Evolutionary conservation across 1,140 invertebrate genomes (phyloP), one percentile per base, ranked within the genome.

Genomic region (Sycobia sp.): DNA sequence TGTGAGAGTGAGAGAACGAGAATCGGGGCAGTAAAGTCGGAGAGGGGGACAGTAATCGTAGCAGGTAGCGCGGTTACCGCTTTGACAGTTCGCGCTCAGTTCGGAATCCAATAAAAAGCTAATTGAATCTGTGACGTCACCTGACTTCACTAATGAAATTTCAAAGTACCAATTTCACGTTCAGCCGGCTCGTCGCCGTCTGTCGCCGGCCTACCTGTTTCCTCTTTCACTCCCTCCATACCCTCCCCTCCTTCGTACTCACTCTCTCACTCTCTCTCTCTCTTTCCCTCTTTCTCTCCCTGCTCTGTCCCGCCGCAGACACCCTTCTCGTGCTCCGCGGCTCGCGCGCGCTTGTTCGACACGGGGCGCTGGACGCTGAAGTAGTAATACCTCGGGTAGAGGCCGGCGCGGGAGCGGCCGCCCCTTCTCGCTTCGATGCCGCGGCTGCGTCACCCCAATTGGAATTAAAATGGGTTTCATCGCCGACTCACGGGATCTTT

Each of bases 121-220:
- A 81, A 81, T 81, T 81, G 78, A 81, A 81, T 81, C 78, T 78
- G 79, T 80, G 77, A 81, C 78, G 77, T 77, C 76, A 79, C 76
- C 77, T 81, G 79, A 81, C 79, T 81, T 78, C 71, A 73, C 77
- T 81, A 81, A 81, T 81, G 79, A 81, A 81, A 81, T 81, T 81
- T 81, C 79, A 77, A 81, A 81, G 75, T 80, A 80, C 77, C 79
- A 81, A 81, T 81, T 80, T 79, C 78, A 79, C 78, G 78, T 76
- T 79, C 75, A 75, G 73, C 70, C 73, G 70, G 62, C n/a, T 67
- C 66, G 71, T 59, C 39, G 71, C 67, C 72, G 49, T 18, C 50
- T 23, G 34, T 36, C 27, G 29, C 36, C 13, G 13, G 23, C 39
- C 18, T 36, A 47, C 25, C 38, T 25, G 20, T 27, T 22, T 25